Evolutionary conservation across 1,140 invertebrate species (phyloP).

Genomic region (Zaprionus nigranus): DNA sequence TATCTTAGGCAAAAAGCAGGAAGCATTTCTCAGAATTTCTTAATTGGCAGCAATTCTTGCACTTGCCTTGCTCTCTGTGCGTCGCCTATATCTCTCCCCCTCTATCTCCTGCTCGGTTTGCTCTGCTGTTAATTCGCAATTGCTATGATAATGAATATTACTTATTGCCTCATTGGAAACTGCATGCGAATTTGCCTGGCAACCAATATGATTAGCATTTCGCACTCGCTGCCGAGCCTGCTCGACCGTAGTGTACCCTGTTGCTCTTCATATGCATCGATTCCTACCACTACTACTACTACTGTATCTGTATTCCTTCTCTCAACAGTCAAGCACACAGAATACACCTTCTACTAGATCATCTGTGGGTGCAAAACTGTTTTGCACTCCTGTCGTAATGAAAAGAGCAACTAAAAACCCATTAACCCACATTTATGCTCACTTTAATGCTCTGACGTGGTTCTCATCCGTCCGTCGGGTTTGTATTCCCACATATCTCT

Average conservation of each 20-base stretch:
- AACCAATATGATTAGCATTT: slow-evolving; percentile 65
- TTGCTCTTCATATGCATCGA: too few relatives aligned
- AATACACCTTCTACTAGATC: not conserved
- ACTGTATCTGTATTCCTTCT: not conserved
- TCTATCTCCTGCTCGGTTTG: not conserved
- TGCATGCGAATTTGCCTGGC: slow-evolving; percentile 17
- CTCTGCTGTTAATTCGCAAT: slow-evolving; percentile 2
- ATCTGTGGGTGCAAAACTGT: slow-evolving; percentile 34
- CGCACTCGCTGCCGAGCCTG: not conserved
- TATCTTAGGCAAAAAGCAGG: not conserved
- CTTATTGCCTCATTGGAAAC: slow-evolving; percentile 3
- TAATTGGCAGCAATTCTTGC: slow-evolving; percentile 1
- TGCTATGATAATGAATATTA: slow-evolving; percentile 14
- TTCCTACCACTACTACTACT: too few relatives aligned
- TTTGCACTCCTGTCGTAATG: slow-evolving; percentile 55
- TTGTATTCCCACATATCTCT: slow-evolving; percentile 15
- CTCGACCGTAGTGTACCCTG: not conserved
- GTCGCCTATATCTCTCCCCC: too few relatives aligned
- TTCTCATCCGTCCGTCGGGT: slow-evolving; percentile 47
- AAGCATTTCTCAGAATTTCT: not conserved
- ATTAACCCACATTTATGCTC: slow-evolving; percentile 78
- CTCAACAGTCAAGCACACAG: not conserved
- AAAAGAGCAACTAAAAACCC: slow-evolving; percentile 80
- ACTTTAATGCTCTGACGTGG: slow-evolving; percentile 69
- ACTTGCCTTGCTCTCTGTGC: not conserved